phyloP scores from a whole-genome alignment of 2,113 vertebrate species.

The Labeo catla region DNA sequence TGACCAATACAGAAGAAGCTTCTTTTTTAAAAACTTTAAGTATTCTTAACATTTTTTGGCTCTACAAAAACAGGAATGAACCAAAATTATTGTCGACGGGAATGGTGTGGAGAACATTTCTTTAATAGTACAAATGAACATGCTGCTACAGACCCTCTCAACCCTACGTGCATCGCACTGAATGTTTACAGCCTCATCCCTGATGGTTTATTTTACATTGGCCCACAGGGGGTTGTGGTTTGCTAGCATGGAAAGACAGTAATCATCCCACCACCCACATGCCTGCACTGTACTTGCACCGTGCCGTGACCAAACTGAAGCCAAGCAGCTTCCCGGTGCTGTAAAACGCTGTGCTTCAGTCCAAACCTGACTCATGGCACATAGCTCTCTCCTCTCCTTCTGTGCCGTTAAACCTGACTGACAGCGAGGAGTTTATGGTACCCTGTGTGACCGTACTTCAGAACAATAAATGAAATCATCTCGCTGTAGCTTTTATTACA shows the following conservation, averaged over 20 bases:
- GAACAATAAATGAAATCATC: neutral
- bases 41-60: neutral
- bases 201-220: slow-evolving; percentile 44
- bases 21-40: neutral
- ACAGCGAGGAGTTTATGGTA: neutral
- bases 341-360: slow-evolving; percentile 60
- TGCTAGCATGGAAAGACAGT: slow-evolving; percentile 35
- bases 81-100: neutral
- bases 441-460: neutral
- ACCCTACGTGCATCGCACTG: slow-evolving; percentile 4
- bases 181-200: slow-evolving; percentile 34
- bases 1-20: neutral
- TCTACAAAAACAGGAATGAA: neutral
- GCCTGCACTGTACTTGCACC: slow-evolving; percentile 25
- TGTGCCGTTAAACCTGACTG: neutral
- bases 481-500: neutral
- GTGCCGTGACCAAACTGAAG: slow-evolving; percentile 52
- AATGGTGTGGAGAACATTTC: neutral
- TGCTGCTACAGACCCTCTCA: neutral
- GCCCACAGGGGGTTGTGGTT: slow-evolving; percentile 39
- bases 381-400: slow-evolving; percentile 9
- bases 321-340: slow-evolving; percentile 61
- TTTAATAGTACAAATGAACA: neutral
- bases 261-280: slow-evolving; percentile 48
- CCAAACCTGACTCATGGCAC: slow-evolving; percentile 50